Conservation (phyloP, 30 jellyfish, hydroid and myxozoan genomes). For the Hydractinia echinata region DNA sequence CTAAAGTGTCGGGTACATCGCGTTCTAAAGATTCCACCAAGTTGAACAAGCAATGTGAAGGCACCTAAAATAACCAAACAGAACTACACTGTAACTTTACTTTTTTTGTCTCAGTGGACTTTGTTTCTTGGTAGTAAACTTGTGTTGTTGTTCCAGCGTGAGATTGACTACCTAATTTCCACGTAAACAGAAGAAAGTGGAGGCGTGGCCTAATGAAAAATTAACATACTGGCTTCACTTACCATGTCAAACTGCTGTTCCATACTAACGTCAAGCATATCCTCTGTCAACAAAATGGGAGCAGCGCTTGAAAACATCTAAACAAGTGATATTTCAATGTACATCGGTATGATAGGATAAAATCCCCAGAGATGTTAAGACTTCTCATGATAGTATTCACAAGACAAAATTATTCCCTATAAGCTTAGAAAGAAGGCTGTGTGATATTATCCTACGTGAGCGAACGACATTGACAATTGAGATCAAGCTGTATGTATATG, state of each 20-base stretch:
- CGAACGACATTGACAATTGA: too few relatives aligned
- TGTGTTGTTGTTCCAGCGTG: too few relatives aligned
- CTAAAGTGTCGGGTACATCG: slow-evolving; percentile 55
- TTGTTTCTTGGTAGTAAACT: too few relatives aligned
- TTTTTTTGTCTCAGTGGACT: background rate
- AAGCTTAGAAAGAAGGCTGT: too few relatives aligned
- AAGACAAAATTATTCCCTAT: background rate
- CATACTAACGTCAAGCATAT: slow-evolving; percentile 33
- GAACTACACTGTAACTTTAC: too few relatives aligned
- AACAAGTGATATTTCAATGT: background rate
- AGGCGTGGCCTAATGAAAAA: too few relatives aligned
- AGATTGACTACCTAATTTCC: too few relatives aligned
- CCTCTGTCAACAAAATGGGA: slow-evolving; percentile 70
- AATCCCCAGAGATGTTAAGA: background rate
- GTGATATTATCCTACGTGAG: too few relatives aligned
- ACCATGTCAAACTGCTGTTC: slow-evolving; percentile 49
- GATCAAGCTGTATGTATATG: too few relatives aligned
- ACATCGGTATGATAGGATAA: background rate
- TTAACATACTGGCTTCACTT: background rate
- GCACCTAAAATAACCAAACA: slow-evolving; percentile 43
- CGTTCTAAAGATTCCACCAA: slow-evolving; percentile 65
- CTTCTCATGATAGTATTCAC: background rate
- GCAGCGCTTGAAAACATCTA: slow-evolving; percentile 96
- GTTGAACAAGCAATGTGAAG: slow-evolving; percentile 58
- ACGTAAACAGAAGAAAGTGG: too few relatives aligned